phyloP scores from a whole-genome alignment of 2,888 invertebrate species.

The Nephrotoma flavescens region DNA sequence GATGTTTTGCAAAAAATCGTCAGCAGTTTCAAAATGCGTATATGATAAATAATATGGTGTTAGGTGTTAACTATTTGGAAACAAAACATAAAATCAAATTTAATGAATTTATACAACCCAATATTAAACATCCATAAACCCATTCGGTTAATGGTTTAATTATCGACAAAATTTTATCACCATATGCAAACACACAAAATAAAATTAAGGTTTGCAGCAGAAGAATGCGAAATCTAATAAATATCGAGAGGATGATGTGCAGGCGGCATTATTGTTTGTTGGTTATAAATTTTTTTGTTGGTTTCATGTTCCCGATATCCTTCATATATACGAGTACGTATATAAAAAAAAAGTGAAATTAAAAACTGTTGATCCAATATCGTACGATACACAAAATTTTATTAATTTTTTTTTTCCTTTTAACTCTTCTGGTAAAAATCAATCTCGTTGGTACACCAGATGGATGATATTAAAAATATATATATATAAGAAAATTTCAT shows the following conservation, averaged over 20 bases:
- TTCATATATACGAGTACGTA: neutral
- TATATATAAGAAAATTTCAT: neutral
- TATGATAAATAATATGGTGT: no score
- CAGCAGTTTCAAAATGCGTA: no score
- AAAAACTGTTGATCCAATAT: neutral
- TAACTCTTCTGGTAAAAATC: neutral
- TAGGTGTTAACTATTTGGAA: no score
- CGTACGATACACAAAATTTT: neutral
- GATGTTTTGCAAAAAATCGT: no score
- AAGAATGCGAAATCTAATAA: neutral
- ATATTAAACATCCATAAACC: no score
- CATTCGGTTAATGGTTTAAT: neutral
- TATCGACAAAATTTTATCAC: neutral
- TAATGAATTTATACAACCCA: no score
- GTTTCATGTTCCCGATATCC: neutral
- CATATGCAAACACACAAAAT: neutral
- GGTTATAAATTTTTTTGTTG: neutral
- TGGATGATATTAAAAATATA: neutral
- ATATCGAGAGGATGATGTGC: neutral
- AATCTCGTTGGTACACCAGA: neutral
- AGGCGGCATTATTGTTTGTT: neutral
- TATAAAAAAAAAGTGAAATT: neutral
- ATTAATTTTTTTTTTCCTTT: neutral
- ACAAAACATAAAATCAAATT: no score
- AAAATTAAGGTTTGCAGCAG: neutral